These are phyloP conservation scores for Conistra vaccinii DNA, from an alignment of 2,888 invertebrate species.

Conservation along the genomic window DNA sequence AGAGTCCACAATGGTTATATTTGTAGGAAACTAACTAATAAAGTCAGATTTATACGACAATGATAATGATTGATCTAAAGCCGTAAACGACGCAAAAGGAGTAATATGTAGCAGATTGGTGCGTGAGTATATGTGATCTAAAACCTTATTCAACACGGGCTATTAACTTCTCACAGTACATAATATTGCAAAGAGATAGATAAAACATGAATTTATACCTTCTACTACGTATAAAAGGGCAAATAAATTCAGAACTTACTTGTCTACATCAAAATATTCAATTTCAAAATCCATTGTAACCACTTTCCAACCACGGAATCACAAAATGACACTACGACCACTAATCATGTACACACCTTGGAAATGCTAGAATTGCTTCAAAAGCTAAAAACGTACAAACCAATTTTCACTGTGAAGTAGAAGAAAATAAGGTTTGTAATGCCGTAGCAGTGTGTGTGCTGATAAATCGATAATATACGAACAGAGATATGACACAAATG, in stretches of 20 bases:
- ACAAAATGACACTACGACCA: constrained; percentile 43
- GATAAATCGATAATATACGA: constrained; percentile 63
- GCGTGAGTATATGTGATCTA: background rate
- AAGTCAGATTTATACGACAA: background rate
- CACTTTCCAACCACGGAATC: constrained; percentile 32
- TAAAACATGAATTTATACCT: background rate
- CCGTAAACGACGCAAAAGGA: background rate
- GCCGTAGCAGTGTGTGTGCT: background rate
- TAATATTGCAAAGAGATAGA: background rate
- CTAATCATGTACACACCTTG: constrained; percentile 47
- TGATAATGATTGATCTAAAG: background rate
- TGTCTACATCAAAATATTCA: constrained; percentile 49
- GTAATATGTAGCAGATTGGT: background rate
- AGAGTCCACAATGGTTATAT: background rate
- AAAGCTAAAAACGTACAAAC: background rate
- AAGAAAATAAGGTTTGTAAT: constrained; percentile 13
- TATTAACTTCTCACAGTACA: constrained; percentile 10
- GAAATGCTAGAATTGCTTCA: constrained; percentile 36
- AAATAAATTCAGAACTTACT: constrained; percentile 43
- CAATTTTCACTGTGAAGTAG: constrained; percentile 8
- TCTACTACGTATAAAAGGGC: background rate
- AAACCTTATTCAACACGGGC: background rate
- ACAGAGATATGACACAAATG: constrained; percentile 63
- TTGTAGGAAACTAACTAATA: constrained; percentile 7
- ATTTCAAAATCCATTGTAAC: constrained; percentile 62